Evolutionary conservation across 2,113 vertebrate genomes (phyloP).

Genomic region (Pluvialis apricaria): DNA sequence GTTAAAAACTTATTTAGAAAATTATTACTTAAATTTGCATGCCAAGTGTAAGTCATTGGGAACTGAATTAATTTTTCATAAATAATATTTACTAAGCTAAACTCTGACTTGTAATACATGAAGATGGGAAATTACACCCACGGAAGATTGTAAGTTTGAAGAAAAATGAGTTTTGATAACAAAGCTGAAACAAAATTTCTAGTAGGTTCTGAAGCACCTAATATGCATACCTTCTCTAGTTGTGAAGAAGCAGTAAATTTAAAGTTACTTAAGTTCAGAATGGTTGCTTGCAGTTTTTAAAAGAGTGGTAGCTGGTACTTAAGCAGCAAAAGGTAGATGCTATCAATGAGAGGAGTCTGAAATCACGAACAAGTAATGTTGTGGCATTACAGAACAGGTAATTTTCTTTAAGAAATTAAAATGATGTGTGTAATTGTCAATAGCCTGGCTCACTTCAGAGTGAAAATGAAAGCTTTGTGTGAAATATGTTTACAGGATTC

Average conservation of each 20-base stretch:
- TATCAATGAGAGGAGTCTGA: neutral
- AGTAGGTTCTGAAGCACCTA: neutral
- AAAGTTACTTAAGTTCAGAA: fast-evolving
- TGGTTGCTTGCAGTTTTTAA: neutral
- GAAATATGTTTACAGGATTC: neutral
- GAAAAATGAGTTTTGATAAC: neutral
- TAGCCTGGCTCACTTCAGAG: neutral
- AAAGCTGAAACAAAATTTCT: neutral
- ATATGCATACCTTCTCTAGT: neutral
- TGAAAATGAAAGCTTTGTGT: neutral
- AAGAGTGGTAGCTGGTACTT: neutral
- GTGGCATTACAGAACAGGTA: neutral
- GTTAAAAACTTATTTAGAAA: neutral
- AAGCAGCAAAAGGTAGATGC: neutral
- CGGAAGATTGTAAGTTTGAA: neutral
- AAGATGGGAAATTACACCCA: neutral
- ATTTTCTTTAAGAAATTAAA: neutral
- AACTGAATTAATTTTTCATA: neutral
- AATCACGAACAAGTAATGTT: neutral
- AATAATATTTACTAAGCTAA: neutral
- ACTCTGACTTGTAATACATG: neutral
- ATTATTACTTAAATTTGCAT: neutral
- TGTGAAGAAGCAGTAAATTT: neutral
- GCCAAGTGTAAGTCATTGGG: neutral
- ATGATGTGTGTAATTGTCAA: neutral